Percentiles rank a stretch among this genome's conserved stretches.
Evolutionary conservation across 35 echinoderm and acorn worm species (phyloP).

Genomic region (Heliocidaris tuberculata): DNA sequence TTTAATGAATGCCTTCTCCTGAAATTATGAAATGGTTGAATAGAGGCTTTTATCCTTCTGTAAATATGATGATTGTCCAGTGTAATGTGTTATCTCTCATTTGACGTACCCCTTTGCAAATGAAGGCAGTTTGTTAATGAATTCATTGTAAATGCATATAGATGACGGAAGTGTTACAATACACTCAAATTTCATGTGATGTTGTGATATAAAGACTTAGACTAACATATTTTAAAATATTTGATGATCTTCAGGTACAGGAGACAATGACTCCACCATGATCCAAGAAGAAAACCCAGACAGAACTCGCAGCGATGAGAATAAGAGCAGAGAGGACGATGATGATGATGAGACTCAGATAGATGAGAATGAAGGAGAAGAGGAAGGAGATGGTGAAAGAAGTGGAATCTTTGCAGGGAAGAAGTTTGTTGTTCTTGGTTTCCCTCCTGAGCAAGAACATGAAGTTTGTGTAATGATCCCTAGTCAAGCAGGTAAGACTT

Average conservation of each 20-base stretch:
- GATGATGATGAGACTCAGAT: conserved; percentile 44
- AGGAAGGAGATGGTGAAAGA: conserved; percentile 39
- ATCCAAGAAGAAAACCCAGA: conserved; percentile 32
- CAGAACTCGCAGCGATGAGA: background rate
- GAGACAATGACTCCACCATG: conserved; percentile 34
- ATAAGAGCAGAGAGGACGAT: background rate
- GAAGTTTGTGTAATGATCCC: conserved; percentile 57
- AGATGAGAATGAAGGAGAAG: conserved; percentile 45
- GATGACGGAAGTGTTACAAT: too few species aligned
- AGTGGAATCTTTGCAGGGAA: conserved; percentile 70
- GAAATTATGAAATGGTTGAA: too few species aligned
- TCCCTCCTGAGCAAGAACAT: conserved; percentile 56
- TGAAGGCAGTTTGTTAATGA: too few species aligned
- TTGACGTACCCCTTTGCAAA: too few species aligned
- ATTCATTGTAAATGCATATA: too few species aligned
- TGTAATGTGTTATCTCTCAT: too few species aligned
- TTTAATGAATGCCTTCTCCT: too few species aligned
- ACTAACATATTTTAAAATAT: background rate
- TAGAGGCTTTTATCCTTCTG: too few species aligned
- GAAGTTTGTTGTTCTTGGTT: conserved; percentile 75
- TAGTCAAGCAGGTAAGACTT: conserved; percentile 53
- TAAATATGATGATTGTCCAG: too few species aligned
- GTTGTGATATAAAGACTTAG: too few species aligned
- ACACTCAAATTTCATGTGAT: too few species aligned
- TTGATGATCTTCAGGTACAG: background rate